Evolutionary conservation across 2,888 invertebrate species (phyloP).

Genomic region (Spisula subtruncata): DNA sequence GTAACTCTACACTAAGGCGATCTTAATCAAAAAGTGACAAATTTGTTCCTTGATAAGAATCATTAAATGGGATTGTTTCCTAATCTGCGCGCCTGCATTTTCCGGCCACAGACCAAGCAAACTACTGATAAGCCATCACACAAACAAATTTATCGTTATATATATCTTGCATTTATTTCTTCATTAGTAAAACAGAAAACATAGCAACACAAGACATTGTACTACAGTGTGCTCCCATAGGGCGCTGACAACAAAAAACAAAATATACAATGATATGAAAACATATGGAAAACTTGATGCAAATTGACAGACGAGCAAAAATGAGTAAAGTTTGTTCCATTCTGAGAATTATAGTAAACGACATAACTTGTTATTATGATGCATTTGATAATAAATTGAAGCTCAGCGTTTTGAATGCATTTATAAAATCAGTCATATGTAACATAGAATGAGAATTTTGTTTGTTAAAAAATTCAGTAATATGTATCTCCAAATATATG

Average conservation of each 20-base stretch:
- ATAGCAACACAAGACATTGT: not conserved
- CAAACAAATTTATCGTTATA: not conserved
- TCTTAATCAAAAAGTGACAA: conserved; percentile 48
- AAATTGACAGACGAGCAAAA: not conserved
- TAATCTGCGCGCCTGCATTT: conserved; percentile 23
- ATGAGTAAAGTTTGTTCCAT: too few species aligned
- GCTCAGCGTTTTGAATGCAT: too few species aligned
- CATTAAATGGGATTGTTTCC: conserved; percentile 35
- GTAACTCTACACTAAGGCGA: conserved; percentile 41
- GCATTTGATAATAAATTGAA: too few species aligned
- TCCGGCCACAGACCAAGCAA: conserved; percentile 17
- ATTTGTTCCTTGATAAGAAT: conserved; percentile 45
- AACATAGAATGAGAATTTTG: too few species aligned
- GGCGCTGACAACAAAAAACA: not conserved
- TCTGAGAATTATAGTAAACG: too few species aligned
- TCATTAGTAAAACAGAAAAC: not conserved
- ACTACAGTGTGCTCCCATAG: not conserved
- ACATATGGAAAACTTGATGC: not conserved
- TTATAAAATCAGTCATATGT: too few species aligned
- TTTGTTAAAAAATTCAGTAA: too few species aligned
- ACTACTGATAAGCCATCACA: conserved; percentile 39
- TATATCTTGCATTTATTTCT: conserved; percentile 2
- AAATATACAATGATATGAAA: not conserved
- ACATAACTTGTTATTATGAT: too few species aligned
- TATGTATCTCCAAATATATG: not conserved